Evolutionary conservation across 2,888 invertebrate genomes (phyloP), one percentile per base, ranked within the genome.

Genomic region (Asteroscopus sphinx): DNA sequence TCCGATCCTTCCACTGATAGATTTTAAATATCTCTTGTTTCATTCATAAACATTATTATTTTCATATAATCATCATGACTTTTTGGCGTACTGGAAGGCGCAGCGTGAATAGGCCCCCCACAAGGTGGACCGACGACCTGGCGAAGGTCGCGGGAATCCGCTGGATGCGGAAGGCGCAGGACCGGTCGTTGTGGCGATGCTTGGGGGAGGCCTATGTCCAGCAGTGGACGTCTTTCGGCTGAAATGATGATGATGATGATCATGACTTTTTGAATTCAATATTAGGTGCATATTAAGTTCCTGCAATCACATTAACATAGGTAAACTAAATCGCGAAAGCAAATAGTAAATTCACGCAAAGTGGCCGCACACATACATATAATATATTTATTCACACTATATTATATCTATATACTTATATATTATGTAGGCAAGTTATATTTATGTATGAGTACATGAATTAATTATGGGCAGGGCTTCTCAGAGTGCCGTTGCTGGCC

Each of bases 281-380:
- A 1, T 28, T 21, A 21, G 6, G 7, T 28, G 6, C 28, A 7
- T 28, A 21, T 21, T 21, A 6, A 3, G 21, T 21, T 21, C 4
- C 21, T 28, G 26, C 15, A 21, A 21, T 4, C 17, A 42, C 16
- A 52, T 60, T 52, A n/a, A 60, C 53, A 52, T 60, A 28, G 4
- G 4, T 3, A 44, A 1, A 17, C 47, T 60, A 60, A 33, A 52
- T 47, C 17, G 33, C 37, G 30, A 42, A 42, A 46, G 32, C 61
- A 67, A 52, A 64, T 39, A 60, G 47, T 15, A 35, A 39, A 59
- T 12, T 46, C 42, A 52, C 33, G 37, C 21, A 58, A 64, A 62
- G 46, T 47, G 42, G 41, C 25, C 45, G 9, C 46, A 56, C 66
- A 47, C 46, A 46, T 44, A 7, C n/a, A 42, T 32, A 0, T 32